Conservation (phyloP, 2,797 vertebrate genomes). For the Clarias fuscus region DNA sequence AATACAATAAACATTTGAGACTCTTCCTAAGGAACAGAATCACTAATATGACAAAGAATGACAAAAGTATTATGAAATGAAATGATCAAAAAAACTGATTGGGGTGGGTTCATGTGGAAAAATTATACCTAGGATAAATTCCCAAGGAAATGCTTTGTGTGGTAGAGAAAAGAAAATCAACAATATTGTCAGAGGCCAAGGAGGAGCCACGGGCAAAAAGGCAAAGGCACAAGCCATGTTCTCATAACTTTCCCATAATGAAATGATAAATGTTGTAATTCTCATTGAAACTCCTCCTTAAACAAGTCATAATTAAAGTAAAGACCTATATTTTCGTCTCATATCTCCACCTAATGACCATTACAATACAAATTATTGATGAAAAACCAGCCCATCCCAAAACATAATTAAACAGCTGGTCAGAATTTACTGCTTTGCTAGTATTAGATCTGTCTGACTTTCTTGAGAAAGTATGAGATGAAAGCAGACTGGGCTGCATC, state of each 20-base stretch:
- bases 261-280: conserved; percentile 57
- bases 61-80: conserved; percentile 11
- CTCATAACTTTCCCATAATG: conserved; percentile 22
- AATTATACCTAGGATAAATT: conserved; percentile 83
- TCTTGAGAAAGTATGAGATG: conserved; percentile 35
- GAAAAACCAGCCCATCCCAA: conserved; percentile 34
- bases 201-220: conserved; percentile 14
- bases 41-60: conserved; percentile 30
- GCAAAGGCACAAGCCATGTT: conserved; percentile 50
- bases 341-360: conserved; percentile 6
- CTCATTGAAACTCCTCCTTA: conserved; percentile 8
- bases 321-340: conserved; percentile 23
- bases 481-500: not conserved
- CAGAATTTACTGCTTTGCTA: conserved; percentile 23
- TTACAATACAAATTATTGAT: conserved; percentile 15
- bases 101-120: conserved; percentile 59
- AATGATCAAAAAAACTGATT: conserved; percentile 20
- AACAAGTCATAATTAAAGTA: conserved; percentile 21
- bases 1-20: conserved; percentile 23
- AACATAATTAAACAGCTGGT: conserved; percentile 16
- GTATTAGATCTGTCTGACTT: conserved; percentile 33
- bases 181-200: conserved; percentile 80
- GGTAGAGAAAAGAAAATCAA: conserved; percentile 66
- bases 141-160: conserved; percentile 86
- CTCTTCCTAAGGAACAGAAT: conserved; percentile 23